phyloP scores from a whole-genome alignment of 2,797 vertebrate genomes.

The Tympanoctomys barrerae region DNA sequence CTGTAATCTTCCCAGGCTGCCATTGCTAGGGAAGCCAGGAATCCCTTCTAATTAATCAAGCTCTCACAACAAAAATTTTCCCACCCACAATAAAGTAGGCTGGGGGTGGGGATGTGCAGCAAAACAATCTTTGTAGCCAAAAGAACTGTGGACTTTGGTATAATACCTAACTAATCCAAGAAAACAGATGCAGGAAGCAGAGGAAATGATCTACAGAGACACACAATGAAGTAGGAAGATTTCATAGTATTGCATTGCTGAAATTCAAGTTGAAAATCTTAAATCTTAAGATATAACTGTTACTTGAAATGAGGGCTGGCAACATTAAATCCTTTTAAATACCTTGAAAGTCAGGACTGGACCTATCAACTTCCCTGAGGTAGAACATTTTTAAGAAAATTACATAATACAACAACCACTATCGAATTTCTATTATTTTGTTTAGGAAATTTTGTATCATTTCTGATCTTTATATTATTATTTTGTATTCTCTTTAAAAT shows the following conservation, averaged over 20 bases:
- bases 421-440: too few species aligned
- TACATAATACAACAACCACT: too few species aligned
- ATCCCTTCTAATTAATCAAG: constrained; percentile 82
- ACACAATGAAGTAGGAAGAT: constrained; percentile 70
- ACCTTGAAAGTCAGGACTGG: not conserved
- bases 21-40: constrained; percentile 69
- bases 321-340: constrained; percentile 39
- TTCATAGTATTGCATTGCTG: constrained; percentile 45
- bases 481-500: too few species aligned
- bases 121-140: constrained; percentile 53
- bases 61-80: constrained; percentile 73
- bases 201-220: constrained; percentile 75
- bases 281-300: constrained; percentile 41
- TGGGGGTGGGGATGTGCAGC: constrained; percentile 51
- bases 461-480: too few species aligned
- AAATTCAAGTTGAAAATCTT: constrained; percentile 30
- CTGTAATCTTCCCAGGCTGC: constrained; percentile 79
- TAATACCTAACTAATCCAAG: constrained; percentile 72
- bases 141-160: constrained; percentile 76
- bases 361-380: constrained; percentile 28
- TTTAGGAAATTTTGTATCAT: too few species aligned
- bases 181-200: constrained; percentile 81
- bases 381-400: constrained; percentile 15
- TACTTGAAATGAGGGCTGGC: constrained; percentile 24
- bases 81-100: constrained; percentile 72